Conservation (phyloP, 2,888 invertebrate genomes). For the Euclidia mi region DNA sequence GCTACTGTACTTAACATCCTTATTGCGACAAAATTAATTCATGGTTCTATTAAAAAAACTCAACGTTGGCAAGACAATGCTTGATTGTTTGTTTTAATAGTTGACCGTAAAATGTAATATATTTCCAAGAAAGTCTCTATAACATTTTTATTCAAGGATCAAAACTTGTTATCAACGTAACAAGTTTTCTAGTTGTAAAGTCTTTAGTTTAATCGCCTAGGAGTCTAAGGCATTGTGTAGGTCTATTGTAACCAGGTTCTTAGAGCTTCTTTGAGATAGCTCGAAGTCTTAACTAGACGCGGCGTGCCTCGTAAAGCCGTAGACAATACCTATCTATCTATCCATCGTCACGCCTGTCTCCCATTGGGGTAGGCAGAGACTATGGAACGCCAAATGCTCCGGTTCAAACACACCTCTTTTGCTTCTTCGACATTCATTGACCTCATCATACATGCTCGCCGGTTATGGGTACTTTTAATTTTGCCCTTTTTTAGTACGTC, state of each 20-base stretch:
- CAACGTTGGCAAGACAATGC: background rate
- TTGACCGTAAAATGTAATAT: background rate
- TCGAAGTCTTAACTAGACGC: slow-evolving; percentile 5
- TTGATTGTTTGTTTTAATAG: background rate
- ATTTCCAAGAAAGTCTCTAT: slow-evolving; percentile 3
- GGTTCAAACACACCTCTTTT: too few relatives aligned
- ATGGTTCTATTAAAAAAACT: too few relatives aligned
- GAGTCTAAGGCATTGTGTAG: slow-evolving; percentile 9
- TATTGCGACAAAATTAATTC: too few relatives aligned
- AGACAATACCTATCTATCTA: too few relatives aligned
- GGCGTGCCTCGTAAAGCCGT: background rate
- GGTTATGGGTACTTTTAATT: too few relatives aligned
- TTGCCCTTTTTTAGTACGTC: too few relatives aligned
- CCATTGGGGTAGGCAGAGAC: too few relatives aligned
- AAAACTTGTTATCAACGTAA: slow-evolving; percentile 22
- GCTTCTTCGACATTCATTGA: too few relatives aligned
- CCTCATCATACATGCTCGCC: too few relatives aligned
- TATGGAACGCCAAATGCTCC: too few relatives aligned
- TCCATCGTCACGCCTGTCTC: too few relatives aligned
- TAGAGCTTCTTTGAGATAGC: slow-evolving; percentile 7
- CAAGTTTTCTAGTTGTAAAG: slow-evolving; percentile 16
- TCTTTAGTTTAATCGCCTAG: slow-evolving; percentile 12
- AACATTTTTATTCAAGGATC: slow-evolving; percentile 17
- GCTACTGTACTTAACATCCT: too few relatives aligned
- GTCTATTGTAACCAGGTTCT: slow-evolving; percentile 11